These are phyloP conservation scores for Syritta pipiens DNA, from an alignment of 2,888 invertebrate genomes.

Conservation along the genomic window DNA sequence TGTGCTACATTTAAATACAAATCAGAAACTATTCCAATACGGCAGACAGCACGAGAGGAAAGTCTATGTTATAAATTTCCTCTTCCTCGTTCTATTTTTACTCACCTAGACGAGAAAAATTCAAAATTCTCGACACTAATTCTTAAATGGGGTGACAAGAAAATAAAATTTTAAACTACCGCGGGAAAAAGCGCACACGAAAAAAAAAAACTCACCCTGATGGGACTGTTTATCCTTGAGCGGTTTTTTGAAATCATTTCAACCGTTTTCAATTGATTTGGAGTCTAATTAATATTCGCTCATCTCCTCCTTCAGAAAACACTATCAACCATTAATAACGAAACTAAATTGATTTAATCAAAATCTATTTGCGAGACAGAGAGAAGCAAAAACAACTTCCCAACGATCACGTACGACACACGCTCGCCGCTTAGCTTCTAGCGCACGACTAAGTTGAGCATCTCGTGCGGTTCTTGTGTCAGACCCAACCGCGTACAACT, in stretches of 20 bases:
- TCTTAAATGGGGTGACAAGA: slow-evolving; percentile 30
- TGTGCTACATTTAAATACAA: slow-evolving; percentile 1
- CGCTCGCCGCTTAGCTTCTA: slow-evolving; percentile 45
- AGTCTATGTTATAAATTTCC: slow-evolving; percentile 49
- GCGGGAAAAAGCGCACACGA: too few species aligned
- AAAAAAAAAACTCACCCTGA: slow-evolving; percentile 56
- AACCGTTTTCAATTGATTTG: slow-evolving; percentile 7
- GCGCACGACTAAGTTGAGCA: slow-evolving; percentile 48
- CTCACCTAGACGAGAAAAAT: slow-evolving; percentile 37
- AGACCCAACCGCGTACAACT: slow-evolving; percentile 16
- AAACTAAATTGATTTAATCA: slow-evolving; percentile 49
- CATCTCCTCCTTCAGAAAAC: too few species aligned
- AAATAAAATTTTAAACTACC: slow-evolving; percentile 11
- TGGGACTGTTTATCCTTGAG: slow-evolving; percentile 15
- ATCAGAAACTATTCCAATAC: slow-evolving; percentile 2
- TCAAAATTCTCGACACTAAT: not conserved
- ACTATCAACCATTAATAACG: slow-evolving; percentile 28
- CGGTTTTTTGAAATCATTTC: slow-evolving; percentile 17
- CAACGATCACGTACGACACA: not conserved
- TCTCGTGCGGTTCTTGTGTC: not conserved
- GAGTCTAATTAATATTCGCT: slow-evolving; percentile 22
- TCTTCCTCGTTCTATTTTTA: slow-evolving; percentile 68
- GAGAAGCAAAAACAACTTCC: slow-evolving; percentile 4
- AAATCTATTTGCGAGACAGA: slow-evolving; percentile 30
- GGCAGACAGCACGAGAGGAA: slow-evolving; percentile 1